Conservation (phyloP, 2,797 vertebrate genomes). For the Sphenodon punctatus region DNA sequence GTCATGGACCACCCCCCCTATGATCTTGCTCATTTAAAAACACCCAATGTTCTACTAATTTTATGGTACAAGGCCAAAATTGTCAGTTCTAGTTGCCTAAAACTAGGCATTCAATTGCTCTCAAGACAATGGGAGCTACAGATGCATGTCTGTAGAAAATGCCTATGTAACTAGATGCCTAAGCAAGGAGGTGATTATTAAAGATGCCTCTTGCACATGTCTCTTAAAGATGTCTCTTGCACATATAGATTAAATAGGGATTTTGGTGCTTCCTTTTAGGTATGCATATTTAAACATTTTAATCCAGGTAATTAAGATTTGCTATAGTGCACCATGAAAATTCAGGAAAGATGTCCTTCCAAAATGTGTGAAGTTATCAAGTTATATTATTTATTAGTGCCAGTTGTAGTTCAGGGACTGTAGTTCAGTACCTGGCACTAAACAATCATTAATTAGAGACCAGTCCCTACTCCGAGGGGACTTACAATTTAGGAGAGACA, state of each 20-base stretch:
- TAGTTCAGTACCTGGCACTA: too few relatives aligned
- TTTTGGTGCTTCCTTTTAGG: not conserved
- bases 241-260: not conserved
- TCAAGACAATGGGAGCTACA: constrained; percentile 28
- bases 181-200: constrained; percentile 17
- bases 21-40: too few relatives aligned
- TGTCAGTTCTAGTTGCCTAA: constrained; percentile 34
- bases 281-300: not conserved
- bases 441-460: too few relatives aligned
- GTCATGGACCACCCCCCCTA: too few relatives aligned
- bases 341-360: constrained; percentile 28
- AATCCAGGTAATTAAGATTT: constrained; percentile 13
- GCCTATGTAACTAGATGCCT: constrained; percentile 16
- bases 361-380: too few relatives aligned
- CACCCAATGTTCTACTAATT: too few relatives aligned
- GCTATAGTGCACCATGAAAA: constrained; percentile 7
- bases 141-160: constrained; percentile 30
- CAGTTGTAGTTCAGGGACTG: too few relatives aligned
- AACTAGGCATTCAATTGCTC: constrained; percentile 53
- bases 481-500: too few relatives aligned
- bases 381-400: too few relatives aligned
- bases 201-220: not conserved
- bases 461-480: too few relatives aligned
- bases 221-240: not conserved
- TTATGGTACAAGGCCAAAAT: not conserved